Conservation (phyloP, 2,113 vertebrate species). For the Muntiacus muntjak region DNA sequence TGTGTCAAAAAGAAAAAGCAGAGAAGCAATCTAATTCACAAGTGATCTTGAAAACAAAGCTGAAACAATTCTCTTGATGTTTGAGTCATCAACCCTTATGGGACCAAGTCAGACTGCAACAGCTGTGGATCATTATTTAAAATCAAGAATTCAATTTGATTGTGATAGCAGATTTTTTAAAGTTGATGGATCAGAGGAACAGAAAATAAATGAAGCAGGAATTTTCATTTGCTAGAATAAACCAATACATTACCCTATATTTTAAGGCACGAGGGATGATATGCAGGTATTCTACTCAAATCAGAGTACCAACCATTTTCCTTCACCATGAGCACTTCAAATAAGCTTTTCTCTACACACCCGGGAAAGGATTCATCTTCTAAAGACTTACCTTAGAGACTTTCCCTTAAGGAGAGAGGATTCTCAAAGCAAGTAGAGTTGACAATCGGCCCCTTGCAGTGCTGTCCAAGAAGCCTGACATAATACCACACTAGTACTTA, state of each 20-base stretch:
- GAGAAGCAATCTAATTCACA: background rate
- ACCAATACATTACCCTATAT: background rate
- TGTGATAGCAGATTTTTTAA: background rate
- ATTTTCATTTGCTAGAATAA: background rate
- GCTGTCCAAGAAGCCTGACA: background rate
- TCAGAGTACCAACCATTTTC: background rate
- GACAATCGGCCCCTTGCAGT: background rate
- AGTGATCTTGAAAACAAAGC: background rate
- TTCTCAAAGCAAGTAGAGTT: background rate
- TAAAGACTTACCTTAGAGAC: background rate
- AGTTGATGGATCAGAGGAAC: background rate
- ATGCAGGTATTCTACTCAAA: background rate
- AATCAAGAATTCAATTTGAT: background rate
- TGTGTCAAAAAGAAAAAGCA: background rate
- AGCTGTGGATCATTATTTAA: background rate
- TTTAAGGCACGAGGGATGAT: background rate
- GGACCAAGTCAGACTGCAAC: background rate
- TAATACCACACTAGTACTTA: background rate
- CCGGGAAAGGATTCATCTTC: background rate
- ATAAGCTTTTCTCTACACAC: background rate
- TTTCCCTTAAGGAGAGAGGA: background rate
- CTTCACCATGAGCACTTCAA: background rate
- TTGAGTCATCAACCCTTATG: background rate
- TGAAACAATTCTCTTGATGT: background rate
- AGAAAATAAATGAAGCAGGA: background rate